Conservation (phyloP, 2,888 invertebrate genomes). For the Fragum sueziense region DNA sequence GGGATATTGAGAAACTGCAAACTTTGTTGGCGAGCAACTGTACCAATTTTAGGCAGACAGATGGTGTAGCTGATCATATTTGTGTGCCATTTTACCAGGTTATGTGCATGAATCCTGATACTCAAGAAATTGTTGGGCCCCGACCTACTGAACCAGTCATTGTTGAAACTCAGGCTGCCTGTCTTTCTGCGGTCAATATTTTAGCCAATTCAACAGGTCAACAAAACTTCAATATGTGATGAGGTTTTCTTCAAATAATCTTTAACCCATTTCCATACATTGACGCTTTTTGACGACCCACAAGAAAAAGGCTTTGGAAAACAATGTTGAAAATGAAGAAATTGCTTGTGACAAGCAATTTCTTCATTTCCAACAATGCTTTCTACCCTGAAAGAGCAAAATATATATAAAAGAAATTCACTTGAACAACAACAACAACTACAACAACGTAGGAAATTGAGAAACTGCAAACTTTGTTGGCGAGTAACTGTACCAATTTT, state of each 20-base stretch:
- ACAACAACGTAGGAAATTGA: slow-evolving; percentile 41
- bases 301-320: no score
- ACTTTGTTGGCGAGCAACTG: slow-evolving; percentile 31
- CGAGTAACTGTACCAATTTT: slow-evolving; percentile 16
- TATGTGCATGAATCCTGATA: slow-evolving; percentile 54
- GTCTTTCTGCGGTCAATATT: slow-evolving; percentile 32
- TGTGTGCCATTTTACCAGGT: slow-evolving; percentile 50
- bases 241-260: no score
- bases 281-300: no score
- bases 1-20: slow-evolving; percentile 43
- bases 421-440: no score
- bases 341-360: no score
- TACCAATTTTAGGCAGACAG: neutral
- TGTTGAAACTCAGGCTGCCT: neutral
- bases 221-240: neutral
- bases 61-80: slow-evolving; percentile 9
- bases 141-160: slow-evolving; percentile 42
- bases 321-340: no score
- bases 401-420: no score
- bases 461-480: slow-evolving; percentile 37
- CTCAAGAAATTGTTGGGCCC: slow-evolving; percentile 57
- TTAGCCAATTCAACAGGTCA: slow-evolving; percentile 33
- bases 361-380: no score
- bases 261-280: no score
- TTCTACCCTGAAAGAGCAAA: no score